Percentiles rank a stretch among this genome's conserved stretches.
phyloP scores from a whole-genome alignment of 30 jellyfish, hydroid and myxozoan species.

The Sanderia malayensis region DNA sequence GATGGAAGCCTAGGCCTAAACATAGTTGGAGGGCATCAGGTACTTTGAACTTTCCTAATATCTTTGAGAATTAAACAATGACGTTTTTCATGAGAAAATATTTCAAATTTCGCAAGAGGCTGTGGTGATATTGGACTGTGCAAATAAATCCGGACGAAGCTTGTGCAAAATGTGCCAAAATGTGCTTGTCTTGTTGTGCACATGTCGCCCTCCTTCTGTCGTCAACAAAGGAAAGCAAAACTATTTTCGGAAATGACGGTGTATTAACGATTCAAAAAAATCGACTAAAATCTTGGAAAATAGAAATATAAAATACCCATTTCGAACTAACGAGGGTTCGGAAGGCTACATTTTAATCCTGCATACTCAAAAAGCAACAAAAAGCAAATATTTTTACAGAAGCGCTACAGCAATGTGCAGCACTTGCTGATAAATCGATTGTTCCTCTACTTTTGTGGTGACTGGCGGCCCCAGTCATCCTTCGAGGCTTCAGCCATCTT shows the following conservation, averaged over 20 bases:
- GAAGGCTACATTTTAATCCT: no score
- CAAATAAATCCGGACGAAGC: not conserved
- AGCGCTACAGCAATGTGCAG: no score
- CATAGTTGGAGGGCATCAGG: conserved; percentile 94
- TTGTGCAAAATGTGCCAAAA: not conserved
- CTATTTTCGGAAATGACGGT: not conserved
- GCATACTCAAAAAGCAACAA: no score
- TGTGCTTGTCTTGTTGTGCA: not conserved
- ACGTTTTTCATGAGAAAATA: not conserved
- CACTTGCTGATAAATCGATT: no score
- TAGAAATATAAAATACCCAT: no score
- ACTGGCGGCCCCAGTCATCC: no score
- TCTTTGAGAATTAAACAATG: not conserved
- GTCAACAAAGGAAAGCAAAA: not conserved
- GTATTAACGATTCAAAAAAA: no score
- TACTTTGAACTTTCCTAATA: not conserved
- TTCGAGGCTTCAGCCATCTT: no score
- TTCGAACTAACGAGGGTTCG: no score
- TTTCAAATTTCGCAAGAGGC: not conserved
- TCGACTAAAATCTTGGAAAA: no score
- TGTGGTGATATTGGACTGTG: not conserved
- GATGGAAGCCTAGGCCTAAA: conserved; percentile 96
- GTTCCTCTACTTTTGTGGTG: no score
- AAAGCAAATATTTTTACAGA: no score
- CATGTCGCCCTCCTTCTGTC: not conserved